A percentile compares a stretch with the other conserved stretches of the same genome.
Evolutionary conservation across 2,113 vertebrate species (phyloP).

Genomic region (Bos indicus): DNA sequence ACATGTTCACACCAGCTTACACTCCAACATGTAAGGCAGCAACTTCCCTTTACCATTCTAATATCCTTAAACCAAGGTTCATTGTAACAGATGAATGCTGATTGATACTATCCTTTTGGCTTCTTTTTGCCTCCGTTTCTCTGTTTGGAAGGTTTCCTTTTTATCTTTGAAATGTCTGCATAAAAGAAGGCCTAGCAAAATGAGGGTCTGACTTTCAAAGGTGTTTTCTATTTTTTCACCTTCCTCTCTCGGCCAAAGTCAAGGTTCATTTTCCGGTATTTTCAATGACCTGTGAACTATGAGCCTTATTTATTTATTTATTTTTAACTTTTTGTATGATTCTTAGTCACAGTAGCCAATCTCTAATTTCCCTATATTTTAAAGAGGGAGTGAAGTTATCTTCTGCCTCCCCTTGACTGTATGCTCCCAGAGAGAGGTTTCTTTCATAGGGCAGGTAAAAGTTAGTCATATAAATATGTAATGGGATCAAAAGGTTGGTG

Average conservation of each 20-base stretch:
- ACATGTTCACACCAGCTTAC: not conserved
- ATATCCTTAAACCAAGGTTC: not conserved
- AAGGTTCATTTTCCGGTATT: not conserved
- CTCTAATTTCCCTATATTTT: not conserved
- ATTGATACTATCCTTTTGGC: not conserved
- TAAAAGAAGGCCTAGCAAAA: slow-evolving; percentile 12
- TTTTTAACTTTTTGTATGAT: not conserved
- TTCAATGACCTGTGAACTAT: not conserved
- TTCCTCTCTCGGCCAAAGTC: not conserved
- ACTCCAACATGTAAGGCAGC: not conserved
- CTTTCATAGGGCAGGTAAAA: not conserved
- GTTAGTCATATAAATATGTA: not conserved
- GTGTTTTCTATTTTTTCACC: not conserved
- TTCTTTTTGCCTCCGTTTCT: not conserved
- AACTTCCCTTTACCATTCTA: not conserved
- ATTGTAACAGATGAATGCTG: not conserved
- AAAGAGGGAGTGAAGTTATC: not conserved
- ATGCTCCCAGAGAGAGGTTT: not conserved
- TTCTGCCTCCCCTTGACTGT: not conserved
- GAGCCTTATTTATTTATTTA: not conserved
- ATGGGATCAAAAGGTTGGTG: not conserved
- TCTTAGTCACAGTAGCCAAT: not conserved
- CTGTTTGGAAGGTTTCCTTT: not conserved
- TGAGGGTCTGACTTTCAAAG: not conserved
- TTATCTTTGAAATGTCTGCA: not conserved